Conservation (phyloP, 2,888 invertebrate genomes). For the Mystacides longicornis region DNA sequence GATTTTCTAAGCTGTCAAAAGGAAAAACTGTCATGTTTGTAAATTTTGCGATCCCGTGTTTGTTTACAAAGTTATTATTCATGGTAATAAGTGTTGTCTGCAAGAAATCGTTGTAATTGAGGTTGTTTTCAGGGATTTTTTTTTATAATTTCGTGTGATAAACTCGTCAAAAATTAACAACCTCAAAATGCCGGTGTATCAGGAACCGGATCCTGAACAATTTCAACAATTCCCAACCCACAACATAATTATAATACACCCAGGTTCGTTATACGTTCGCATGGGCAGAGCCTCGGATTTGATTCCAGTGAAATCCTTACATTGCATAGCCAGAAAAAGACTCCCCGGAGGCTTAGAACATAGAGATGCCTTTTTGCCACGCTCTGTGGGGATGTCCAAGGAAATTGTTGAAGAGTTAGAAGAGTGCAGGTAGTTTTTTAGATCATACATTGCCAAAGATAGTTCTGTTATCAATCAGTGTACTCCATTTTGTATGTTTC, state of each 20-base stretch:
- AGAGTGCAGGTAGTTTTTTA: slow-evolving; percentile 53
- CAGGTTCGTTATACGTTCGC: slow-evolving; percentile 82
- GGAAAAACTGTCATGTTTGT: no score
- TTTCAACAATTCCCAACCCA: slow-evolving; percentile 66
- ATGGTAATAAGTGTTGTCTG: no score
- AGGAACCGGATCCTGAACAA: slow-evolving; percentile 39
- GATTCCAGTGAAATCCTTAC: slow-evolving; percentile 75
- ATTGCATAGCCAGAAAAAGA: slow-evolving; percentile 73
- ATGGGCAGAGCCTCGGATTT: slow-evolving; percentile 89
- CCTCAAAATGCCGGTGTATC: slow-evolving; percentile 32
- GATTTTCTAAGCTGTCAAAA: no score
- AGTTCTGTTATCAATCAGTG: background rate
- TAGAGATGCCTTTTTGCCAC: slow-evolving; percentile 59
- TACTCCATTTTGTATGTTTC: background rate
- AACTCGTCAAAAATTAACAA: background rate
- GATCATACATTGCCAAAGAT: background rate
- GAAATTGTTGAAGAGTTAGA: slow-evolving; percentile 72
- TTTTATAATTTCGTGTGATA: no score
- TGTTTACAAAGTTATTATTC: no score
- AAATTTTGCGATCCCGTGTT: no score
- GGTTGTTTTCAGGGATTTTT: no score
- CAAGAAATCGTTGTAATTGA: no score
- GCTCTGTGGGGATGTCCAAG: slow-evolving; percentile 55
- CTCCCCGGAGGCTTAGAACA: slow-evolving; percentile 42
- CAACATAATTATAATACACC: slow-evolving; percentile 88